Base-by-base conservation (phyloP, 2,113 vertebrate species). In the Oncorhynchus keta region DNA sequence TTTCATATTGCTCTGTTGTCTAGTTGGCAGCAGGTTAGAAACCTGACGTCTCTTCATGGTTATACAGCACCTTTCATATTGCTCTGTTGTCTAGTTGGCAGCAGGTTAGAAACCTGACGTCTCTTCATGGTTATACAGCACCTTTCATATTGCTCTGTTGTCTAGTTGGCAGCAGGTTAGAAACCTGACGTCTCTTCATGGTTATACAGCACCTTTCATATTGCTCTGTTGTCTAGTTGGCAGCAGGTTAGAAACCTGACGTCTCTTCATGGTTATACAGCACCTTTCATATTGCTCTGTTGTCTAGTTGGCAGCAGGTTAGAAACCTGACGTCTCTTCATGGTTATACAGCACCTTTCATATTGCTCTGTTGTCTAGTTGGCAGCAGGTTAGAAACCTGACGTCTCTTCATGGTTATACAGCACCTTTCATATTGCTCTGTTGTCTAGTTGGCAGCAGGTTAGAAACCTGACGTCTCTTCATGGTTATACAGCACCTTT, bases 111-210 rank as follows among this genome's bases (percentile, higher is more conserved):
- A 20, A 39, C 49, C 35, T 39, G 35, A 39, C 1, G 7, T 39
- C 7, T 39, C 7, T 13, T 74, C 5, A 22, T 20, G 35, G 64
- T 62, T 51, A 16, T 77, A 28, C 26, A 28, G 26, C 26, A 28
- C 26, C 1, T 51, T 64, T 0, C 49, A 73, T 51, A 68, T 67
- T 55, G 67, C 8, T 9, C 32, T 7, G 59, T 26, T 55, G 55
- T 69, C 68, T 72, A 11, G 30, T 73, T 14, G 24, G 48, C 16
- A 22, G 20, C 18, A 75, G 76, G 72, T 62, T 66, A 62, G 59
- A 18, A 20, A 39, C 49, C 35, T 39, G 35, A 39, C 1, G 35
- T 39, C 7, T 39, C 6, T 13, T 74, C 5, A 22, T 20, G 35
- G 64, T 62, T 51, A 16, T 77, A 28, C 26, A 28, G 26, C 26